Evolutionary conservation across 1,140 invertebrate genomes (phyloP), one percentile per base, ranked within the genome.

Genomic region (Tetragonula clypearis): DNA sequence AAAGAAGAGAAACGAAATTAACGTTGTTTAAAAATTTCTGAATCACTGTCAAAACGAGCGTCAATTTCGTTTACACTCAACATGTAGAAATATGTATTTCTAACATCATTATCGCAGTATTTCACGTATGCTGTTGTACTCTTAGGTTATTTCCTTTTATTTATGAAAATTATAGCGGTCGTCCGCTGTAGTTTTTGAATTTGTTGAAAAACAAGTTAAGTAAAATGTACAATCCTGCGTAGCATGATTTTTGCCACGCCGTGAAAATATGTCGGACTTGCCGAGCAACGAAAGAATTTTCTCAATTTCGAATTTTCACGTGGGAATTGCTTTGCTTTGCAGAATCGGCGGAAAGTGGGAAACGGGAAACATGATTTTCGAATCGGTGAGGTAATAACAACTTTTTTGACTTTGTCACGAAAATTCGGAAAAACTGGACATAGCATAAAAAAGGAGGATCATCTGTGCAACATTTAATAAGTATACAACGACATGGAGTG

Each of bases 401-500:
- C 58, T n/a, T n/a, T n/a, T n/a, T n/a, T n/a, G n/a, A n/a, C n/a
- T 72, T n/a, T 49, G 19, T 8, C 35, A 60, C 15, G 23, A 62
- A 62, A 72, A 56, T 73, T 41, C 6, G 58, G n/a, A 30, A 79
- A 30, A 62, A 23, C 41, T 35, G 23, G n/a, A 73, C 19, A 41
- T 19, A 58, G 14, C 1, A 62, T 62, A 81, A 71, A 81, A 71
- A 21, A 35, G 60, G 23, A 62, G n/a, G 5, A 26, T 72, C 19
- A 58, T 41, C n/a, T 49, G n/a, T 60, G 41, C 9, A 74, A 23
- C n/a, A 17, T n/a, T 62, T 30, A 66, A 68, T 41, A 56, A 53
- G 26, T 56, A 35, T 11, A 83, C 53, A 55, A 30, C 41, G 90
- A 87, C 88, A 95, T 95, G 94, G 92, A 94, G 80, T 94, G 94